These are phyloP conservation scores for Patella depressa DNA, from an alignment of 2,888 invertebrate genomes.

Conservation along the genomic window DNA sequence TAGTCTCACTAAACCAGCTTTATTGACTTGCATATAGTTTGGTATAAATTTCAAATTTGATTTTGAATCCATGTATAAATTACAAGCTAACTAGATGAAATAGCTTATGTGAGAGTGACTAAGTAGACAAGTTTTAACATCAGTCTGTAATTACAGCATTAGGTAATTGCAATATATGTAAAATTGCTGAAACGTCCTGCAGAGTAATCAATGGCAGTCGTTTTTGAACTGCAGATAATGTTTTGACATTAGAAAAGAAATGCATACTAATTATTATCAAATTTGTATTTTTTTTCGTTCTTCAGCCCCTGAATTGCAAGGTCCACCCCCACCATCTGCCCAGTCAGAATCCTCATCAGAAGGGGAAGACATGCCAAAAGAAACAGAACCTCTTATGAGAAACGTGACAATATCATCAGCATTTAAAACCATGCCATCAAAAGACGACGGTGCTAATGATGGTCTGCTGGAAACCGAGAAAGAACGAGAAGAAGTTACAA, in stretches of 20 bases:
- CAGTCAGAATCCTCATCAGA: conserved; percentile 42
- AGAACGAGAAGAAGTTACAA: conserved; percentile 25
- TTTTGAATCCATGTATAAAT: no score
- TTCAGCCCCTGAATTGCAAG: conserved; percentile 56
- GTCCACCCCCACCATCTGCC: conserved; percentile 40
- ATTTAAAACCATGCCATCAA: conserved; percentile 30
- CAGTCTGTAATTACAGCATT: no score
- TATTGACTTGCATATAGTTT: no score
- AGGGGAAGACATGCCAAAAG: conserved; percentile 54
- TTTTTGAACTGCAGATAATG: neutral
- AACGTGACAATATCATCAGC: conserved; percentile 49
- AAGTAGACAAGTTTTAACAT: no score
- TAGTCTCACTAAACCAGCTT: no score
- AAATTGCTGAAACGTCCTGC: no score
- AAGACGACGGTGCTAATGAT: conserved; percentile 30
- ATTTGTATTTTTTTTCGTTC: conserved; percentile 13
- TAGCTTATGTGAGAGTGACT: no score
- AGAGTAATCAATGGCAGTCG: no score
- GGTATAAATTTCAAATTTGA: no score
- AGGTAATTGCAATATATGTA: no score
- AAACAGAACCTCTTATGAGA: conserved; percentile 55
- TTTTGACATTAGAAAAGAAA: neutral
- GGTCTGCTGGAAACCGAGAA: conserved; percentile 28
- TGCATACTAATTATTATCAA: no score
- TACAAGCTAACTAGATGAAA: no score